Conservation (phyloP, 2,888 invertebrate species). For the Willowsia nigromaculata region DNA sequence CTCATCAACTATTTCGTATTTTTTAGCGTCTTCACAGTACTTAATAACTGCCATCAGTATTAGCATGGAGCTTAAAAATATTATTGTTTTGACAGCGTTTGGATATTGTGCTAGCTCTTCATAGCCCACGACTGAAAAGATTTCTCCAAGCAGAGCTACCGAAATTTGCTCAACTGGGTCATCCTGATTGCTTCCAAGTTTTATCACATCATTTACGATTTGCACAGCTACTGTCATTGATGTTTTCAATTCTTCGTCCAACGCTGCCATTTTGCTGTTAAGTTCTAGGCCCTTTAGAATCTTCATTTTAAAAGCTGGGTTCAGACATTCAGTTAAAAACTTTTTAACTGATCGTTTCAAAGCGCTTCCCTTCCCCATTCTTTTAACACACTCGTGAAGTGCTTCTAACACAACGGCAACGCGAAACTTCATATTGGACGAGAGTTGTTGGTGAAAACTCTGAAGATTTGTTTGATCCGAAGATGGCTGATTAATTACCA, state of each 20-base stretch:
- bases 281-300: conserved; percentile 17
- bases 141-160: conserved; percentile 59
- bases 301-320: conserved; percentile 12
- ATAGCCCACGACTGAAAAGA: conserved; percentile 59
- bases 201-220: conserved; percentile 66
- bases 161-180: conserved; percentile 44
- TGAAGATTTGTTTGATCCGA: not conserved
- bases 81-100: conserved; percentile 59
- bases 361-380: conserved; percentile 71
- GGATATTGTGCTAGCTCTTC: conserved; percentile 75
- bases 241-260: conserved; percentile 11
- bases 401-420: conserved; percentile 72
- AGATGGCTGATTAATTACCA: not conserved
- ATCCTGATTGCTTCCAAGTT: not conserved
- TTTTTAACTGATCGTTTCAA: conserved; percentile 41
- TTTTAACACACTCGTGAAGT: conserved; percentile 64
- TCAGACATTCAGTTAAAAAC: conserved; percentile 36
- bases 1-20: conserved; percentile 42
- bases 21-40: not conserved
- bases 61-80: conserved; percentile 49
- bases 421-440: conserved; percentile 62
- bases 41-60: conserved; percentile 53
- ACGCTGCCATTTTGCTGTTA: not conserved
- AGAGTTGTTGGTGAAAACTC: not conserved
- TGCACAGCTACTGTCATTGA: conserved; percentile 26